Base-by-base conservation (phyloP, 2,797 vertebrate genomes). In the Dermochelys coriacea region DNA sequence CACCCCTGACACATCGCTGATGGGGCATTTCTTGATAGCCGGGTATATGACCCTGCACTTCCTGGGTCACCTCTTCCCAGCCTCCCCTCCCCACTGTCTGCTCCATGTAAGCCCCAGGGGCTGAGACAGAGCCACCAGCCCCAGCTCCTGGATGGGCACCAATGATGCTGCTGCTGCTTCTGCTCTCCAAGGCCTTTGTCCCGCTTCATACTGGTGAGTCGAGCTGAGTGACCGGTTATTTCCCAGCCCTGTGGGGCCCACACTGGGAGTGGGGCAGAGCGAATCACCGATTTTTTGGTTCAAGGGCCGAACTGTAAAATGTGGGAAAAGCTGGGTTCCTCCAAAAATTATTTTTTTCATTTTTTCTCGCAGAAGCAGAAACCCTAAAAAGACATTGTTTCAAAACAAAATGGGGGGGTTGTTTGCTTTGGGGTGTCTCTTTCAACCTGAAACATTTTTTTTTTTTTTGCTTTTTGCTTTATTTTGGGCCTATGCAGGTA, bases 251-350 rank as follows among this genome's bases (percentile, higher is more conserved):
- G 2, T 14, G 31, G 59, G 59, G 59, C 31, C 61, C 6, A 4
- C 0, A 6, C 29, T 61, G 12, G 12, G 31, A 61, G 59, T 4
- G 12, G 6, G 14, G 29, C 27, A 5, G 10, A 59, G 57, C 11
- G 1, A 31, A 15, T 29, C 2, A 0, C 4, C 8, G 12, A 8
- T 12, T 16, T 61, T 61, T 15, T 61, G 31, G 59, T 34, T 34
- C 29, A 61, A 59, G 6, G 3, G 7, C 16, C 15, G 12, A 64
- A 19, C 11, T 31, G 19, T n/a, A 64, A 64, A 64, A 64, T 61
- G 16, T 16, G 31, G 57, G 29, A 15, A 29, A 31, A 61, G 61
- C 7, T 61, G 27, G 57, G 5, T 61, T 31, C 34, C 18, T 61
- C 18, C 34, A 9, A 68, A 37, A 18, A n/a, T 21, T 9, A 54